Base-by-base conservation (phyloP, 2,888 invertebrate genomes). In the Scaptomyza cyrtandrae region DNA sequence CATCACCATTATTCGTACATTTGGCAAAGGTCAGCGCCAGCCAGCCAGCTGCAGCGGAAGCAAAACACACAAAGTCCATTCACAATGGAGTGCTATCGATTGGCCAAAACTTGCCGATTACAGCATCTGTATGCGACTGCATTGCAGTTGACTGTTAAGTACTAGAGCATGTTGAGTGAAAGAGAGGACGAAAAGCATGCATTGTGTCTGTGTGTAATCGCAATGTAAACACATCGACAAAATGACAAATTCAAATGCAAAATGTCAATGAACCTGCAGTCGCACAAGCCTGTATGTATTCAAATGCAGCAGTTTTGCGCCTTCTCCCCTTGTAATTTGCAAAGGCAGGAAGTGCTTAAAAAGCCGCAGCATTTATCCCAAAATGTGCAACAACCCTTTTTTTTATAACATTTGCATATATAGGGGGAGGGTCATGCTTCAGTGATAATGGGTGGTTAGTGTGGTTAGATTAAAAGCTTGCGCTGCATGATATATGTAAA, bases 391-490 rank as follows among this genome's bases (percentile, higher is more conserved):
- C 57, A 60, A 35, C 63, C 65, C 56, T 50, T 66, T 67, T 14
- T 49, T 61, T 24, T 14, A 39, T 29, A 19, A 2, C 39, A 44
- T 48, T 43, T 41, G 59, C 53, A 49, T 29, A 35, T 16, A 48
- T 4, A 27, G 43, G 56, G 48, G 56, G 43, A 39, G 58, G 27
- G 44, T 48, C 63, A 53, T 56, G 75, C 57, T 57, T 46, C 67
- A 60, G 31, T 64, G 49, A 71, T 71, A 62, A 75, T 71, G 67
- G 71, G 60, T 65, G 79, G 66, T 67, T 50, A 75, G 55, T 64
- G 63, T 45, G 69, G 75, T 66, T 82, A 78, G 84, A 82, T 82
- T 86, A 82, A 82, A 86, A 78, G 80, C 75, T 81, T 61, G 64
- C 46, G 58, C 61, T 46, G 55, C 60, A 71, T 24, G 62, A 33